Conservation (phyloP, 1,140 invertebrate species). For the Euwallacea similis region DNA sequence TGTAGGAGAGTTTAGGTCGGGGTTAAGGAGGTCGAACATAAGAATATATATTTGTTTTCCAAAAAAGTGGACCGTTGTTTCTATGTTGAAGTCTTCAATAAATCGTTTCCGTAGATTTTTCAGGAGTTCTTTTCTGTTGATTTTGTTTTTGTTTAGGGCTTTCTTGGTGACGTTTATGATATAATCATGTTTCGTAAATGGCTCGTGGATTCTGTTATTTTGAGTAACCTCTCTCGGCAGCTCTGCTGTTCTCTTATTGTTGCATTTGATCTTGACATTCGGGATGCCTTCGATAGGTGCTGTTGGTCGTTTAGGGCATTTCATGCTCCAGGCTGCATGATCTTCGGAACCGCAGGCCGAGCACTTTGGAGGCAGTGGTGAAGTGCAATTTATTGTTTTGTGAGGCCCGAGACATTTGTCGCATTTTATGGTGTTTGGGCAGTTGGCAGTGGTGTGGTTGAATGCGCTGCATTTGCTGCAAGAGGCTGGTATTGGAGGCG, state of each 20-base stretch:
- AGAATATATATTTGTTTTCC: no score
- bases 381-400: no score
- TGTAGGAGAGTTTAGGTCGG: no score
- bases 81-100: background rate
- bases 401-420: background rate
- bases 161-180: no score
- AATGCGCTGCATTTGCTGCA: conserved; percentile 4
- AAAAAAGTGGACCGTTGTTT: no score
- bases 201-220: background rate
- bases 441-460: background rate
- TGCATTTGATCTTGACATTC: background rate
- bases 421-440: background rate
- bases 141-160: no score
- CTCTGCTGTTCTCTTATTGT: background rate
- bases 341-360: background rate
- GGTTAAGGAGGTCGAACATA: no score
- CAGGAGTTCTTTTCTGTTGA: no score
- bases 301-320: conserved; percentile 4
- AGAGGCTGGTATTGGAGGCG: background rate
- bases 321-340: background rate
- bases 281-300: no score
- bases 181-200: no score
- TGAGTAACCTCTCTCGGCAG: background rate
- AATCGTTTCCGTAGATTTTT: background rate
- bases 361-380: background rate